These are phyloP conservation scores for Andrena fulva DNA, from an alignment of 2,888 invertebrate species.

Conservation along the genomic window DNA sequence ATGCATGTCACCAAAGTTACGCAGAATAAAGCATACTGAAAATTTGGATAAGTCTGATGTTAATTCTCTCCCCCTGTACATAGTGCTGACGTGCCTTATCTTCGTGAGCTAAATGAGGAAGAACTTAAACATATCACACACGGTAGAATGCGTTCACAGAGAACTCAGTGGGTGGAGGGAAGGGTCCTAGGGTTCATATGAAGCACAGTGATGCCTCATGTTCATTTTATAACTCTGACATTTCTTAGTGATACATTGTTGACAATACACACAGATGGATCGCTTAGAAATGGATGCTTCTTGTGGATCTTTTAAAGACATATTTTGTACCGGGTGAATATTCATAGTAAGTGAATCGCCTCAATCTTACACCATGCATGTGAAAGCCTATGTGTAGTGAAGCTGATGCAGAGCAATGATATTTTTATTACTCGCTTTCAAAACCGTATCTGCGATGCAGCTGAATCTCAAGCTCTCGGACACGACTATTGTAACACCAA, in stretches of 20 bases:
- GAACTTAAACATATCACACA: conserved; percentile 9
- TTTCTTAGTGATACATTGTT: background rate
- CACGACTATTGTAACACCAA: too few species aligned
- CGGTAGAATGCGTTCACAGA: conserved; percentile 1
- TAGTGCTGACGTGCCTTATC: conserved; percentile 11
- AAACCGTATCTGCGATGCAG: too few species aligned
- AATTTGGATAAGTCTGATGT: conserved; percentile 21
- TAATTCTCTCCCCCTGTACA: conserved; percentile 21
- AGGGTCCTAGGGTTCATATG: conserved; percentile 10
- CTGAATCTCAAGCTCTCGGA: too few species aligned
- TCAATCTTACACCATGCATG: background rate
- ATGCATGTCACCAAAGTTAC: conserved; percentile 30
- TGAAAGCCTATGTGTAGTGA: background rate
- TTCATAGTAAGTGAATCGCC: conserved; percentile 27
- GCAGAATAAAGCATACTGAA: conserved; percentile 38
- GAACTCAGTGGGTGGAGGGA: background rate
- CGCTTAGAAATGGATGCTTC: background rate
- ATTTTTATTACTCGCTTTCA: background rate
- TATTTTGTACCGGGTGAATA: conserved; percentile 12
- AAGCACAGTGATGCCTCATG: conserved; percentile 9
- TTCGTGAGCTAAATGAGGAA: conserved; percentile 6
- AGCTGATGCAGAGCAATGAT: background rate
- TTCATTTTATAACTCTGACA: conserved; percentile 16
- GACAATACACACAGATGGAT: conserved; percentile 16
- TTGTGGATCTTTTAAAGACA: conserved; percentile 4